A percentile compares a stretch with the other conserved stretches of the same genome.
Conservation (phyloP, 2,888 invertebrate genomes). For the Bombyx huttoni region DNA sequence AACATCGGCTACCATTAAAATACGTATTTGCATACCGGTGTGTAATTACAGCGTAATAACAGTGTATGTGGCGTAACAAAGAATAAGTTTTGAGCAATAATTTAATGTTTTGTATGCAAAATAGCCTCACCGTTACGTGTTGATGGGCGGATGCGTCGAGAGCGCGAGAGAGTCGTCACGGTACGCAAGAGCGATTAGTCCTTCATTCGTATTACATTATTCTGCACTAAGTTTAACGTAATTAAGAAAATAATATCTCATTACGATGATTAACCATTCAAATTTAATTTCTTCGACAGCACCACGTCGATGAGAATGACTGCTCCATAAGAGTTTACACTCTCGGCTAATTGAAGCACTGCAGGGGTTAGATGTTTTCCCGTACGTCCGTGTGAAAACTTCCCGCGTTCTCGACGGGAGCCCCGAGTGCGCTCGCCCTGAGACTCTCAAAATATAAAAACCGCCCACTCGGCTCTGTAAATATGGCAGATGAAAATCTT, state of each 20-base stretch:
- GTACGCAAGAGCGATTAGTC: constrained; percentile 63
- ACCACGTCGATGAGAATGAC: background rate
- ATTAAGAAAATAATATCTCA: constrained; percentile 13
- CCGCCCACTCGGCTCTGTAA: constrained; percentile 69
- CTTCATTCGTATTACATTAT: constrained; percentile 64
- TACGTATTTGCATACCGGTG: constrained; percentile 66
- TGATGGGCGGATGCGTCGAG: constrained; percentile 63
- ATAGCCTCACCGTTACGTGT: constrained; percentile 67
- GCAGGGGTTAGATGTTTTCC: constrained; percentile 27
- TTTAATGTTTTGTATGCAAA: constrained; percentile 72
- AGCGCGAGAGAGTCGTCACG: constrained; percentile 51
- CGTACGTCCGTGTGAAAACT: constrained; percentile 60
- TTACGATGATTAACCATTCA: too few relatives aligned
- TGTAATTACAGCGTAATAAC: constrained; percentile 69
- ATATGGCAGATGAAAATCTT: constrained; percentile 73
- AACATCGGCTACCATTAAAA: constrained; percentile 58
- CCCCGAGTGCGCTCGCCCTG: constrained; percentile 38
- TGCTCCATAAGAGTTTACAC: constrained; percentile 20
- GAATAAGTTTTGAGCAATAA: constrained; percentile 72
- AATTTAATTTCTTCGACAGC: background rate
- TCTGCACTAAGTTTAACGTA: constrained; percentile 47
- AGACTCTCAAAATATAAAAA: constrained; percentile 67
- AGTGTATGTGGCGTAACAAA: constrained; percentile 66
- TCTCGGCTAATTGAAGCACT: constrained; percentile 18
- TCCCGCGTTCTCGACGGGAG: constrained; percentile 30